Base-by-base conservation (phyloP, 2,888 invertebrate genomes). In the Sarcophaga subvicina region DNA sequence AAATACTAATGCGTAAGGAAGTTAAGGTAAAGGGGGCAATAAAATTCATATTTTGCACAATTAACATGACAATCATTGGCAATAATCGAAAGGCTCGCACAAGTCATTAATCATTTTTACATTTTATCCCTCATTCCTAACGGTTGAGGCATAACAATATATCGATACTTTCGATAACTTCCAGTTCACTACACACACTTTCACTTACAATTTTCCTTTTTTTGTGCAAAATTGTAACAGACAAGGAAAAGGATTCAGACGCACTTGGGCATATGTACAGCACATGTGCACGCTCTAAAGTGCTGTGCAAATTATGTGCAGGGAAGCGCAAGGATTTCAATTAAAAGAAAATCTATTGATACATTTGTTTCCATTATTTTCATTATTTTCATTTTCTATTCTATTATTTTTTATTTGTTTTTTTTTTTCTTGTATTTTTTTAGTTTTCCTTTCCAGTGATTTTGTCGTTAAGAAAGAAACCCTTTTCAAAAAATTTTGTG, bases 31-130 rank as follows among this genome's bases (percentile, higher is more conserved):
- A 84, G 75, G 79, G 67, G 89, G 91, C 91, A 91, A 91, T 91
- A 90, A 91, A 91, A 91, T 89, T 89, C 90, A 89, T 89, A 91
- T 91, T 91, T 91, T 85, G 90, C 89, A 89, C 89, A 88, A 91
- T 91, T 91, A 91, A 90, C 91, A 91, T 91, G 90, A 91, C 91
- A 87, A 87, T 84, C 78, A 81, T 59, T 81, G 81, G 62, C 75
- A 84, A 67, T 79, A 81, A 79, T 84, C 54, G 27, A 76, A 84
- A 84, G 84, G 84, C 81, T 82, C 66, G 83, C 87, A 81, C 70
- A 70, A 82, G 67, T 59, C 79, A 67, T 87, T 81, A 84, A 84
- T 87, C 75, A 70, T 71, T 63, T 67, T 67, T 12, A 10, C 54
- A 10, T 66, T 71, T 25, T 22, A 22, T 5, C 6, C 66, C n/a